Conservation (phyloP, 2,888 invertebrate genomes). For the Nycteola revayana region DNA sequence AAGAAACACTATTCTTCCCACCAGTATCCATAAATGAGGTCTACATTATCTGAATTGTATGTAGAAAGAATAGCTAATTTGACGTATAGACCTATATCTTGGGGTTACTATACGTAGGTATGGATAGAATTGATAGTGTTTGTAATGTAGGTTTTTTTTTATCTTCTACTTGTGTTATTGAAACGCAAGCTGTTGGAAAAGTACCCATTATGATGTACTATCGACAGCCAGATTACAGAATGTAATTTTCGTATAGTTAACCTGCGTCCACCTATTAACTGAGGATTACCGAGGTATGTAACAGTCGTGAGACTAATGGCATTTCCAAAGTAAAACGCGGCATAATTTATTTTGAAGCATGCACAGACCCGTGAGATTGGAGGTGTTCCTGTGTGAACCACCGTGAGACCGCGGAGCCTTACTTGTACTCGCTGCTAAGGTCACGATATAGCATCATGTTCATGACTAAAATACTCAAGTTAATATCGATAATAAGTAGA, state of each 20-base stretch:
- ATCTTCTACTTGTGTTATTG: no score
- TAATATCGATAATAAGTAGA: conserved; percentile 25
- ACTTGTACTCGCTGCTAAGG: conserved; percentile 20
- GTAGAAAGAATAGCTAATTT: no score
- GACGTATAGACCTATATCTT: no score
- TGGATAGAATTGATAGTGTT: no score
- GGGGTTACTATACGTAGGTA: no score
- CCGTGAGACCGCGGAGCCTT: conserved; percentile 40
- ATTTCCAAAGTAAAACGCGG: conserved; percentile 45
- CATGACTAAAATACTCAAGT: conserved; percentile 23
- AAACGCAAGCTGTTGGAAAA: no score
- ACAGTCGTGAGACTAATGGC: conserved; percentile 42
- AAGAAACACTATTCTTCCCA: no score
- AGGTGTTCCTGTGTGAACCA: conserved; percentile 47
- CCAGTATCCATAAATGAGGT: no score
- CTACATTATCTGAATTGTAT: no score
- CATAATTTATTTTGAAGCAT: conserved; percentile 40
- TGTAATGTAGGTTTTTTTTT: no score
- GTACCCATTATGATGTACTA: no score
- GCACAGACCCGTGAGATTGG: conserved; percentile 38
- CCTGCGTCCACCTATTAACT: conserved; percentile 23
- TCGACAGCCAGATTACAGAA: not conserved
- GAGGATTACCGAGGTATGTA: conserved; percentile 27
- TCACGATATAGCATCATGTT: conserved; percentile 33
- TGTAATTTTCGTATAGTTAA: conserved; percentile 4